Conservation (phyloP, 2,797 vertebrate species). For the Sebastes oblongus region DNA sequence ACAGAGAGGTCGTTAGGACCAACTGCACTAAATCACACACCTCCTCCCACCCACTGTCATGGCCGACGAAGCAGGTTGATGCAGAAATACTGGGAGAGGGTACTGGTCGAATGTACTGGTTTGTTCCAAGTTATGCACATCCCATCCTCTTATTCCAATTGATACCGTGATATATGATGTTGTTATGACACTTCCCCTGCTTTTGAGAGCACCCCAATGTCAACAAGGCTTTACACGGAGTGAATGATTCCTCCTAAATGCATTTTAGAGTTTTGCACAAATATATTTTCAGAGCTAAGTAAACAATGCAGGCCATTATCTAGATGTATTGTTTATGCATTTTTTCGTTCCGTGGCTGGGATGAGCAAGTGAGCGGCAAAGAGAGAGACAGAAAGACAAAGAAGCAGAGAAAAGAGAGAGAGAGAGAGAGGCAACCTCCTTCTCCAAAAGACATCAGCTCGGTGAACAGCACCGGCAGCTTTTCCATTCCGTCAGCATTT, state of each 20-base stretch:
- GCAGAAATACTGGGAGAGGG: slow-evolving; percentile 50
- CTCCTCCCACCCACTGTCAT: slow-evolving; percentile 68
- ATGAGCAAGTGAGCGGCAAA: slow-evolving; percentile 53
- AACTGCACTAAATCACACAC: slow-evolving; percentile 78
- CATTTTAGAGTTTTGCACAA: slow-evolving; percentile 82
- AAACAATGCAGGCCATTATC: slow-evolving; percentile 82
- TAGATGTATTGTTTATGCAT: slow-evolving; percentile 79
- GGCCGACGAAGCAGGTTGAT: slow-evolving; percentile 73
- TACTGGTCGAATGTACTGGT: slow-evolving; percentile 63
- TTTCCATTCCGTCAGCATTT: slow-evolving; percentile 84
- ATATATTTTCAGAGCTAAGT: slow-evolving; percentile 80
- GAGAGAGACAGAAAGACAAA: slow-evolving; percentile 45
- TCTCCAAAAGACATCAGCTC: slow-evolving; percentile 71
- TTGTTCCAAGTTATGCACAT: slow-evolving; percentile 51
- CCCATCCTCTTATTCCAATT: slow-evolving; percentile 74
- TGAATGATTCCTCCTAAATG: slow-evolving; percentile 80
- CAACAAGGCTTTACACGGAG: slow-evolving; percentile 71
- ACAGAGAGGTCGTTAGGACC: slow-evolving; percentile 81
- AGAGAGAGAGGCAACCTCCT: slow-evolving; percentile 45
- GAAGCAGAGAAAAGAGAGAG: slow-evolving; percentile 23
- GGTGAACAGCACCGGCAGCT: slow-evolving; percentile 74
- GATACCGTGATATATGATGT: slow-evolving; percentile 74
- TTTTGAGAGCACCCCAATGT: slow-evolving; percentile 69
- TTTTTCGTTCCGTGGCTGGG: slow-evolving; percentile 61
- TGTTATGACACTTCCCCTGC: slow-evolving; percentile 77